Base-by-base conservation (phyloP, 2,797 vertebrate species). In the Lateolabrax maculatus region DNA sequence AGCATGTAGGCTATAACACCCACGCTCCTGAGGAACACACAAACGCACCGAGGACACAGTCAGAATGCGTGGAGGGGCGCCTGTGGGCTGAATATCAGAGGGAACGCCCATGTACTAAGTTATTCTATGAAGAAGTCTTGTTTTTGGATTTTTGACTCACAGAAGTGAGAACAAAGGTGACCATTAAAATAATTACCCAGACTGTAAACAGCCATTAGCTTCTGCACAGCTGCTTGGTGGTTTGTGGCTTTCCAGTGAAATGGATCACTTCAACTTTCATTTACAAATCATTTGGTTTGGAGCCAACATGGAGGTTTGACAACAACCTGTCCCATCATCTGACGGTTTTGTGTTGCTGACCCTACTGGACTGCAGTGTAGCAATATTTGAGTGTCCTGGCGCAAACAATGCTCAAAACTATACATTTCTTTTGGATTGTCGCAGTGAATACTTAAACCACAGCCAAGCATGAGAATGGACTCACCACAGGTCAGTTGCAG, bases 1-100 rank as follows among this genome's bases (percentile, higher is more conserved):
- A 99, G 92, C 98, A 99, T 98, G 92, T 98, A 99, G 16, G 97
- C 93, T 58, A 99, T 98, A 11, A 99, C 95, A 0, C 98, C 98
- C 15, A 99, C 95, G 53, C 97, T 99, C 98, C 98, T 99, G 85
- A 85, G 81, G 75, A 68, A 66, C 56, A 75, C 48, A 77, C 25
- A 81, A 13, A 70, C 1, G 5, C 8, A 58, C 5, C 6, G 23
- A n/a, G 18, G n/a, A 55, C 25, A 64, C 5, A 55, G 41, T 66
- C 53, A 79, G 21, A 68, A 48, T 53, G 41, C 1, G 18, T 8
- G 36, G 4, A 19, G 55, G 8, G 70, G 25, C 7, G 8, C 16
- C 46, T 39, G 43, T 18, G 34, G 49, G 27, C n/a, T 27, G 10
- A 68, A 53, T n/a, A 53, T 15, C 39, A 12, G 9, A 36, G 9